Percentiles rank a stretch among this genome's conserved stretches.
Conservation (phyloP, 2,888 invertebrate genomes). For the Ctenicera cuprea region DNA sequence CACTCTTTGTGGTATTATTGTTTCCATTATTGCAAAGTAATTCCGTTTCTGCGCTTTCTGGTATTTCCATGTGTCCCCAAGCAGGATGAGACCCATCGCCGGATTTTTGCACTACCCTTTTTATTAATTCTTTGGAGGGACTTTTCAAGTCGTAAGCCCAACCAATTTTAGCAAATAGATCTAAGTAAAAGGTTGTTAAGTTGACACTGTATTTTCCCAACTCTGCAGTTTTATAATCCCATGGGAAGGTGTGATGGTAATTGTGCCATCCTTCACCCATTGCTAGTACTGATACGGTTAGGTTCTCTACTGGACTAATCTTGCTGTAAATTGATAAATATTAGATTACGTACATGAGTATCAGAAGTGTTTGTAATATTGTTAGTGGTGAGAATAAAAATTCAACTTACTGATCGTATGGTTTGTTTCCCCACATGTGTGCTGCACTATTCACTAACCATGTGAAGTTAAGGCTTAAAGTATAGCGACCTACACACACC, state of each 20-base stretch:
- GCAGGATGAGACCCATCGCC: constrained; percentile 78
- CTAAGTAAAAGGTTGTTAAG: constrained; percentile 80
- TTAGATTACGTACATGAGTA: too few species aligned
- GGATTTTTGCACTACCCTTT: constrained; percentile 81
- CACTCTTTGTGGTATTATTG: neutral
- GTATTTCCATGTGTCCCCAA: constrained; percentile 65
- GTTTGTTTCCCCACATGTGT: constrained; percentile 86
- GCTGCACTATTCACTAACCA: constrained; percentile 95
- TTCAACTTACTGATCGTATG: constrained; percentile 80
- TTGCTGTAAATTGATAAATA: constrained; percentile 3
- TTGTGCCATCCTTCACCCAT: constrained; percentile 90
- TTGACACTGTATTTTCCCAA: constrained; percentile 76
- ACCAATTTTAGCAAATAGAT: constrained; percentile 80
- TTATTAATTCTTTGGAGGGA: constrained; percentile 80
- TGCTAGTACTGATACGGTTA: constrained; percentile 82
- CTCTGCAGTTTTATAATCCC: constrained; percentile 95
- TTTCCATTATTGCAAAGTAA: neutral
- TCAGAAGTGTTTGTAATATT: too few species aligned
- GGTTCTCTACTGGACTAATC: constrained; percentile 88
- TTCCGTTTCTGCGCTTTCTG: constrained; percentile 18
- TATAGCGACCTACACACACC: constrained; percentile 83
- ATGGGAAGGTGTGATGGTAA: constrained; percentile 95
- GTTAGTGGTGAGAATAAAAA: too few species aligned
- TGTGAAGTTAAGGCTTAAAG: constrained; percentile 85
- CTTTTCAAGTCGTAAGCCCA: constrained; percentile 87